A percentile compares a stretch with the other conserved stretches of the same genome.
phyloP scores from a whole-genome alignment of 2,113 vertebrate species.

The Myrmophylax atrothorax region DNA sequence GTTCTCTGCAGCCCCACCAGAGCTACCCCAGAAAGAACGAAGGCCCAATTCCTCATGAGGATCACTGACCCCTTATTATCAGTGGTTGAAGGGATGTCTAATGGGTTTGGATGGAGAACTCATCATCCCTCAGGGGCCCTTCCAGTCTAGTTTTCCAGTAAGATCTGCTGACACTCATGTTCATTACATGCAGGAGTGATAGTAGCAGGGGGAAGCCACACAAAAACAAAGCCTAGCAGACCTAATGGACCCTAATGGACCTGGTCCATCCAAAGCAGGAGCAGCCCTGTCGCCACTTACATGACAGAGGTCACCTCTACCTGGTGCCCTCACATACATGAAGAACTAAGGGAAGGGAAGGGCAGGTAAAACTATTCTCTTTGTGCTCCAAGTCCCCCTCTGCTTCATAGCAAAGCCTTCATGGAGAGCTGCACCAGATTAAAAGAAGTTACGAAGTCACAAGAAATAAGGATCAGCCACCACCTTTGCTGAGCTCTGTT shows the following conservation, averaged over 20 bases:
- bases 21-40: background rate
- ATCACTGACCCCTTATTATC: background rate
- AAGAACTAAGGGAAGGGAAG: background rate
- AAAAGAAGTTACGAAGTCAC: background rate
- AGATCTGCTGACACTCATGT: background rate
- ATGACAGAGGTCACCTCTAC: background rate
- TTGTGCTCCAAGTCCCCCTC: background rate
- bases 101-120: background rate
- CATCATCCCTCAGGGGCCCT: background rate
- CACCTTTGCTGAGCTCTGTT: background rate
- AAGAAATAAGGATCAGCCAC: background rate
- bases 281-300: background rate
- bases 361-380: background rate
- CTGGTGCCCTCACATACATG: background rate
- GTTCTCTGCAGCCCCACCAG: background rate
- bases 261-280: background rate
- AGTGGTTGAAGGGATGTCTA: background rate
- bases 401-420: background rate
- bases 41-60: background rate
- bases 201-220: background rate
- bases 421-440: background rate
- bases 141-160: background rate
- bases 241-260: background rate
- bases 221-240: background rate
- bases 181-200: rapidly evolving